Evolutionary conservation across 64 coral and sea anemone genomes (phyloP), one percentile per base, ranked within the genome.

Genomic region (Actinia tenebrosa): DNA sequence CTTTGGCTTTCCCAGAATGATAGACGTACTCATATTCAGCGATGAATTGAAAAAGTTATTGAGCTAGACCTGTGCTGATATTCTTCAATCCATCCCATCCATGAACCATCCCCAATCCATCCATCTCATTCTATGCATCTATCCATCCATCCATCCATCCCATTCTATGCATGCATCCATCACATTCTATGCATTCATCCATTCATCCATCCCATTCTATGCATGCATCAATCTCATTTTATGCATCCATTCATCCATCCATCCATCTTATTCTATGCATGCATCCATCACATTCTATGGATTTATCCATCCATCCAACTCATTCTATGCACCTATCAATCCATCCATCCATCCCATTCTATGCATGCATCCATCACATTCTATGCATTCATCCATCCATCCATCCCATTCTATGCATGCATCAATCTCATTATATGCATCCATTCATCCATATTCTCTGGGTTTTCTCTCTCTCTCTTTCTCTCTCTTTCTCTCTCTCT

Each of bases 11-110:
- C 20, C 42, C 7, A 63, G 47, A 16, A 26, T 95, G 77, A 46
- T 59, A 53, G 87, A 92, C 27, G 87, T 92, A 2, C 59, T 95
- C 16, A 53, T 53, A 44, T 95, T 95, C 44, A 64, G 77, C 10
- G 94, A 95, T 53, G 94, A 87, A 44, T 61, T 95, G 25, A 85
- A 92, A 10, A 95, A 95, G 64, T 64, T 95, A 25, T 30, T n/a
- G 19, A 60, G 72, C 52, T 95, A 86, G 56, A 6, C 56, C 56
- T 0, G 30, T 55, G 2, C 53, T 55, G 53, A 2, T 55, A 55
- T 55, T 14, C 61, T 19, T 19, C 20, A 22, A 7, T 13, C 63
- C 63, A 58, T 58, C 15, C 56, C 15, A 16, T 16, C 22, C 62
- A 47, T 47, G 2, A 7, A 18, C 20, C 63, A 66, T 66, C 63